phyloP scores from a whole-genome alignment of 2,797 vertebrate species.

The Muscicapa comitata region DNA sequence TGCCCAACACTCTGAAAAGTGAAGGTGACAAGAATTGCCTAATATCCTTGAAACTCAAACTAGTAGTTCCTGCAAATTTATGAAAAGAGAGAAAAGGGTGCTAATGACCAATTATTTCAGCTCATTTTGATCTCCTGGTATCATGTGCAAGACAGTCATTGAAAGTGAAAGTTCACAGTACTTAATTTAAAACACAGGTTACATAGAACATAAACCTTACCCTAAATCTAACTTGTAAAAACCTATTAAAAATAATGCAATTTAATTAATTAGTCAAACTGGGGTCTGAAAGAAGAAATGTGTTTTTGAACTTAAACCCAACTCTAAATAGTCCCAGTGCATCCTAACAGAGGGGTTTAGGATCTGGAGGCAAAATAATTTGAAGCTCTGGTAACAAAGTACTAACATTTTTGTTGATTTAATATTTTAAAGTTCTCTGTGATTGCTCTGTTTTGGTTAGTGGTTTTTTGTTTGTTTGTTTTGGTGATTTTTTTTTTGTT shows the following conservation, averaged over 20 bases:
- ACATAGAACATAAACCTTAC: background rate
- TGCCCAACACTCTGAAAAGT: background rate
- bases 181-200: background rate
- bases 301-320: rapidly evolving
- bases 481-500: too few species aligned
- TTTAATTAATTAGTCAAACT: background rate
- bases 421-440: background rate
- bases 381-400: background rate
- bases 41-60: background rate
- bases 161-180: background rate
- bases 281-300: background rate
- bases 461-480: background rate
- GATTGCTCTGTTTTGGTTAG: background rate
- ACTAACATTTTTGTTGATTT: background rate
- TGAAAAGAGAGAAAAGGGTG: background rate
- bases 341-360: background rate
- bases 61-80: background rate
- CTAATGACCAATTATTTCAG: background rate
- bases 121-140: background rate
- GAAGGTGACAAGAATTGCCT: background rate
- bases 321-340: background rate
- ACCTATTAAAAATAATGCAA: background rate
- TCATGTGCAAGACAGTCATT: background rate
- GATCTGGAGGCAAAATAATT: background rate
- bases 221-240: background rate